Evolutionary conservation across 2,888 invertebrate species (phyloP), one percentile per base, ranked within the genome.

Genomic region (Tipula helvola): DNA sequence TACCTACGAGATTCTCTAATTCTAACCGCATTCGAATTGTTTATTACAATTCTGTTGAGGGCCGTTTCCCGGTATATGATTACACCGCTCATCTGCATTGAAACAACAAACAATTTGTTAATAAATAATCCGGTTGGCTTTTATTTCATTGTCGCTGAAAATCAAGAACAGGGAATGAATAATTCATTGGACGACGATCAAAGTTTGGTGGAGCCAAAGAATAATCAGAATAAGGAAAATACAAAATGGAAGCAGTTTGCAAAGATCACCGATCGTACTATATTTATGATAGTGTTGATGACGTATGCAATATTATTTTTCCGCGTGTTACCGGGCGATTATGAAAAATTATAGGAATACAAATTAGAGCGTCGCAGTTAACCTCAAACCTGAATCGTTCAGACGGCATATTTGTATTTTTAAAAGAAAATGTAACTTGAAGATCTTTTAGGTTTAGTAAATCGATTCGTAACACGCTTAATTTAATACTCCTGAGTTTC

Each of bases 1-100:
- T 89, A 87, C 83, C 88, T 88, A 85, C 87, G 88, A 5, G 88
- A 89, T 86, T 89, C 89, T 12, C 16, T 89, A 16, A 36, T 88
- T 5, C 87, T 88, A 13, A 86, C 88, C 1, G 71, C 88, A 5
- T 8, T 88, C 8, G 83, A 88, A 10, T 39, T 88, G 1, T 16
- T 88, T 7, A 71, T 87, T 8, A 88, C 89, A 3, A 85, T 88
- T 4, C 47, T 88, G 36, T 86, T 88, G 39, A 85, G 87, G n/a
- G 88, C 87, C 5, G 18, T 88, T 18, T 16, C 87, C 10, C 10
- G 44, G 10, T 88, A 87, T 52, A 42, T 57, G 47, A 39, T 87
- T 5, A 18, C 52, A 13, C 84, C 87, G 36, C 88, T 88, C 3
- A 42, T 12, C 4, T 88, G 88, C 88, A 39, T 88, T 39, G 86